Evolutionary conservation across 2,888 invertebrate genomes (phyloP).

Genomic region (Melolontha melolontha): DNA sequence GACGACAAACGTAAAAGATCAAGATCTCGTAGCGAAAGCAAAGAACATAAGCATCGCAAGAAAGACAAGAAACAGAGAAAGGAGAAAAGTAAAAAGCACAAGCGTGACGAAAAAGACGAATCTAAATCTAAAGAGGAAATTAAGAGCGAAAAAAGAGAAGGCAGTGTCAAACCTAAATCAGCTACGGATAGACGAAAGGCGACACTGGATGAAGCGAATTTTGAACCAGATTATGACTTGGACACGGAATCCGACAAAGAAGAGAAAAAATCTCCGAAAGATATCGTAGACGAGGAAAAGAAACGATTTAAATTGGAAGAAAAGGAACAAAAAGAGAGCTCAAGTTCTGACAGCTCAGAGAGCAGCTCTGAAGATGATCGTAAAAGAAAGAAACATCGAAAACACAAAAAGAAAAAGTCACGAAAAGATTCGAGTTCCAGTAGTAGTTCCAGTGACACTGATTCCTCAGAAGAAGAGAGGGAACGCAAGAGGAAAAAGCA

Average conservation of each 20-base stretch:
- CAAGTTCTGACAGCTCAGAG: slow-evolving; percentile 63
- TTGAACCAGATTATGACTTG: slow-evolving; percentile 81
- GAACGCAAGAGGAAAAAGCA: slow-evolving; percentile 78
- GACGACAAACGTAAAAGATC: slow-evolving; percentile 52
- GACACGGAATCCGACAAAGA: slow-evolving; percentile 75
- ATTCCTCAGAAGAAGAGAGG: slow-evolving; percentile 74
- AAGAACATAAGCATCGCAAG: slow-evolving; percentile 53
- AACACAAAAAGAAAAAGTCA: slow-evolving; percentile 70
- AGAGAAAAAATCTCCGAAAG: slow-evolving; percentile 47
- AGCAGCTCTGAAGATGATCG: slow-evolving; percentile 61
- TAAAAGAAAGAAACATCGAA: slow-evolving; percentile 61
- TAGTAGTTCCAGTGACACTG: slow-evolving; percentile 74
- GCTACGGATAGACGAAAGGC: slow-evolving; percentile 70
- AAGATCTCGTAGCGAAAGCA: slow-evolving; percentile 55
- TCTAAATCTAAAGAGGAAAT: slow-evolving; percentile 59
- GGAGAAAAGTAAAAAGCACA: slow-evolving; percentile 60
- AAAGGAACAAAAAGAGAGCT: slow-evolving; percentile 58
- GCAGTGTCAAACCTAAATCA: slow-evolving; percentile 46
- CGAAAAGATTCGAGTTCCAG: slow-evolving; percentile 74
- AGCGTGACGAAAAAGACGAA: slow-evolving; percentile 53
- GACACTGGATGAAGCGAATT: slow-evolving; percentile 78
- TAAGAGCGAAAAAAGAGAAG: slow-evolving; percentile 54
- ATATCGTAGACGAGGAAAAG: slow-evolving; percentile 49
- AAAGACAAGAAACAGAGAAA: slow-evolving; percentile 67
- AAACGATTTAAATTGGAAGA: slow-evolving; percentile 57